Percentiles rank a stretch among this genome's conserved stretches.
Evolutionary conservation across 2,113 vertebrate genomes (phyloP).

Genomic region (Thymallus thymallus): DNA sequence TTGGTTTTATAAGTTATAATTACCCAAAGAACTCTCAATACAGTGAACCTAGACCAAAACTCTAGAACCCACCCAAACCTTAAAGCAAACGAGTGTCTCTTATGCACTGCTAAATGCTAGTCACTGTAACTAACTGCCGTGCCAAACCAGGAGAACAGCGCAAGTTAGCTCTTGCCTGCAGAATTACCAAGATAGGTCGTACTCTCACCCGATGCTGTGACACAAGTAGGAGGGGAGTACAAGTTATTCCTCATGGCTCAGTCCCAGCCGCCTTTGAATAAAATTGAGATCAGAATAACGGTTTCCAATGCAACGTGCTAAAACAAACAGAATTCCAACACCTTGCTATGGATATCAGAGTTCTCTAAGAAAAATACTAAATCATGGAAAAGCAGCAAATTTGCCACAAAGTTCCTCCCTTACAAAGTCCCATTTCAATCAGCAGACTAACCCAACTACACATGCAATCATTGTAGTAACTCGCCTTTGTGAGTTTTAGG

Average conservation of each 20-base stretch:
- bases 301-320: not conserved
- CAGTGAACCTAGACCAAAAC: no score
- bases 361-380: not conserved
- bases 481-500: no score
- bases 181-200: not conserved
- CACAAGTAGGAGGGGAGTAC: not conserved
- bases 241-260: not conserved
- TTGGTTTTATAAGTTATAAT: no score
- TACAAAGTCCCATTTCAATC: not conserved
- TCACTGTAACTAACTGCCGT: not conserved
- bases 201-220: slow-evolving; percentile 3
- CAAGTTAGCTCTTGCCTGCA: not conserved
- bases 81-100: not conserved
- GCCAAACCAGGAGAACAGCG: not conserved
- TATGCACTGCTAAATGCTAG: not conserved
- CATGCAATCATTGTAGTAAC: no score
- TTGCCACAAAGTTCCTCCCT: not conserved
- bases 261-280: not conserved
- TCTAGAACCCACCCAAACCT: not conserved
- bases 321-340: not conserved
- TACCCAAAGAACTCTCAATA: no score
- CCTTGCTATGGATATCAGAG: not conserved
- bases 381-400: not conserved
- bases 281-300: not conserved
- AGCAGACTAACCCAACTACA: no score